Evolutionary conservation across 2,113 vertebrate genomes (phyloP), one percentile per base, ranked within the genome.

Genomic region (Scatophagus argus): DNA sequence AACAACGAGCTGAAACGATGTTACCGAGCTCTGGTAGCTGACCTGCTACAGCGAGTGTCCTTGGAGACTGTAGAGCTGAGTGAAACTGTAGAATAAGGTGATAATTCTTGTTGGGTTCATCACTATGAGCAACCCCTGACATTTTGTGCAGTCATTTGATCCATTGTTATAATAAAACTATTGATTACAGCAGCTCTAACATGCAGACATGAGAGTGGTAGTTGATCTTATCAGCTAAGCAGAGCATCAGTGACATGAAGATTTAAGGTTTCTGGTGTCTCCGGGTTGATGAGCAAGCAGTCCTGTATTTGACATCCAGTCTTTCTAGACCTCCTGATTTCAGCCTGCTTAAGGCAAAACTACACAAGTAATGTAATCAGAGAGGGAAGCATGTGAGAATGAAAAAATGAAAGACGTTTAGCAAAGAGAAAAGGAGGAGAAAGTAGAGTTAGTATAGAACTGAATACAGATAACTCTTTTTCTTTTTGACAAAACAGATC

Each of bases 401-500:
- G 7, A 54, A 32, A 31, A 38, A 51, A 5, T 63, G 17, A 61
- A 5, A 13, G 74, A n/a, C 34, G 47, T 23, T 46, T 2, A 39
- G 47, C 49, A 14, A 21, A n/a, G 38, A 32, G 12, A 12, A 21
- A 21, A 46, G 21, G 21, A 73, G 56, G 41, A 65, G n/a, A 49
- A 27, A 32, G 17, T 8, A 14, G 17, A 39, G 51, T 39, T 36
- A 19, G 54, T 25, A 2, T 5, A 58, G 65, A 68, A 43, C 47
- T 34, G 13, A 64, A 65, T 2, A 46, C 25, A n/a, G 8, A 76
- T 73, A 51, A 9, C 6, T n/a, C 0, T 29, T 29, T 49, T 61
- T 51, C 25, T 55, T 34, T 43, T 51, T 51, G 63, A 74, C 73
- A 60, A 67, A 82, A 67, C 14, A 34, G 60, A 84, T 54, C 55